A percentile compares a stretch with the other conserved stretches of the same genome.
These are phyloP conservation scores for Engystomops pustulosus DNA, from an alignment of 2,113 vertebrate species.

Conservation along the genomic window DNA sequence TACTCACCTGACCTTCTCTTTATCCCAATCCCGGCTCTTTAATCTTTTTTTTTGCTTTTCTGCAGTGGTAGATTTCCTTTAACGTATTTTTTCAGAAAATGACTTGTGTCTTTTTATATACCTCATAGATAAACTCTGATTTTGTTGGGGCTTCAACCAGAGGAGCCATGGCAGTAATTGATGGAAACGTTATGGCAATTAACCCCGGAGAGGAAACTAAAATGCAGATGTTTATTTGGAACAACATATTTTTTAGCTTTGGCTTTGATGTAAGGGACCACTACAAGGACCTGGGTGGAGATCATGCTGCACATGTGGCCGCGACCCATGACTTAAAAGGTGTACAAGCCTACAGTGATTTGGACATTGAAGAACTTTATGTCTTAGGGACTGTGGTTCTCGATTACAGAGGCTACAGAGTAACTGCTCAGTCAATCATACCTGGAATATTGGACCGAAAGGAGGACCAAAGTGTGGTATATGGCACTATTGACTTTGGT, in stretches of 20 bases:
- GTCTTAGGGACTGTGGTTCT: conserved; percentile 79
- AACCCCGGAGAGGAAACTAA: conserved; percentile 72
- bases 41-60: too few species aligned
- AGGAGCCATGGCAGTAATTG: conserved; percentile 75
- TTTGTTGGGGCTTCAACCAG: conserved; percentile 75
- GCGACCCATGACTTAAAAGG: conserved; percentile 77
- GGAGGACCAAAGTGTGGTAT: conserved; percentile 68
- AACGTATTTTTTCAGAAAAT: not conserved
- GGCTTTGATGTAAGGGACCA: conserved; percentile 65
- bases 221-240: conserved; percentile 77
- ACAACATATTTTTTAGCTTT: conserved; percentile 78
- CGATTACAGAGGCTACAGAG: conserved; percentile 79
- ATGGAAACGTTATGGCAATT: conserved; percentile 77
- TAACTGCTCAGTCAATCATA: conserved; percentile 80
- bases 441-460: conserved; percentile 76
- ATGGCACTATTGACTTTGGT: conserved; percentile 73
- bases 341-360: conserved; percentile 75
- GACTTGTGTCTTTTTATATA: not conserved
- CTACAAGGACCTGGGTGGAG: conserved; percentile 70
- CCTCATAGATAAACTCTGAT: conserved; percentile 76
- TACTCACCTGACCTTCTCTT: too few species aligned
- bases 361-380: conserved; percentile 73
- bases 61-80: not conserved
- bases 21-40: too few species aligned
- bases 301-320: conserved; percentile 75